These are phyloP conservation scores for Ornithorhynchus anatinus DNA, from an alignment of 2,113 vertebrate genomes.

Conservation along the genomic window DNA sequence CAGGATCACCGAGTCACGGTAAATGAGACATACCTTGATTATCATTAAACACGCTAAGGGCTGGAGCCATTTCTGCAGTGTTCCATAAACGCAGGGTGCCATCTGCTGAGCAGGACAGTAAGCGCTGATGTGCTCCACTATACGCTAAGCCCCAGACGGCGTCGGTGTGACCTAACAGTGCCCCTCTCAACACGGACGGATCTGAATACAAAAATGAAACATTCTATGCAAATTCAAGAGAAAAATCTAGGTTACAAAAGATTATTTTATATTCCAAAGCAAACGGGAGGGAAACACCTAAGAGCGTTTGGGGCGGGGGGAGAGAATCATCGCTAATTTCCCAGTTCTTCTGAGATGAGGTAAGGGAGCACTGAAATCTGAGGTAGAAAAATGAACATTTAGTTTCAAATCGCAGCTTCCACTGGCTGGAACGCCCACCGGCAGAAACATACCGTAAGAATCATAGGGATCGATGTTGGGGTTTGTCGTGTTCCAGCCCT, in stretches of 20 bases:
- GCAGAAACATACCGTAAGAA: constrained; percentile 83
- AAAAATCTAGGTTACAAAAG: constrained; percentile 6
- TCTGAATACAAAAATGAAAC: constrained; percentile 68
- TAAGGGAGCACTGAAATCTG: not conserved
- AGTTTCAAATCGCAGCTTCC: not conserved
- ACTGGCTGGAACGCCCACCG: accelerated
- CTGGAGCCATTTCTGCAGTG: constrained; percentile 81
- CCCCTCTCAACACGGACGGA: constrained; percentile 87
- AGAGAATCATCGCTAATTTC: not conserved
- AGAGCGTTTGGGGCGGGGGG: not conserved
- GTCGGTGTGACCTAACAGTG: constrained; percentile 88
- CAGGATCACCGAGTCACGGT: too few relatives aligned
- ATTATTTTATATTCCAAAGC: not conserved
- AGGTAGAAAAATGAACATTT: constrained; percentile 1
- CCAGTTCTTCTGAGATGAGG: constrained; percentile 6
- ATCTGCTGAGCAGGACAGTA: constrained; percentile 95
- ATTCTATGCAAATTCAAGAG: not conserved
- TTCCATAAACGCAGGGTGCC: constrained; percentile 94
- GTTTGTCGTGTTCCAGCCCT: constrained; percentile 95
- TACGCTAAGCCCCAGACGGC: constrained; percentile 95
- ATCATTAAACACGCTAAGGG: constrained; percentile 88
- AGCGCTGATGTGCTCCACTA: constrained; percentile 86
- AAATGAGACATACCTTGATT: constrained; percentile 81
- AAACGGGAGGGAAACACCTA: not conserved
- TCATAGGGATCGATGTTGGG: constrained; percentile 97